phyloP scores from a whole-genome alignment of 2,888 invertebrate genomes.

The Phytoseiulus persimilis region DNA sequence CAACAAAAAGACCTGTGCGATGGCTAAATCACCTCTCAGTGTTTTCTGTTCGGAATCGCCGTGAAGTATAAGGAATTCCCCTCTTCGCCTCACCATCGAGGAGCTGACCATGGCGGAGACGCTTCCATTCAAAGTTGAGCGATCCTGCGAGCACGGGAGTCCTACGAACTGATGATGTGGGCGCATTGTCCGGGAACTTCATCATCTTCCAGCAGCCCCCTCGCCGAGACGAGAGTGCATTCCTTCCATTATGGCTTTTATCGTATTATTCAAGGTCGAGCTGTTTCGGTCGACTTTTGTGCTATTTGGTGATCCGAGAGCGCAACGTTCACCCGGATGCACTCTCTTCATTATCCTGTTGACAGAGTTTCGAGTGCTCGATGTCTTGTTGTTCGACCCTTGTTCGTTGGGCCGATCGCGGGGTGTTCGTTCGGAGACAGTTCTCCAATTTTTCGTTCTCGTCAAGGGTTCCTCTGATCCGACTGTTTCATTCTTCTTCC shows the following conservation, averaged over 20 bases:
- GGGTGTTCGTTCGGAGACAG: not conserved
- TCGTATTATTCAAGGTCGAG: not conserved
- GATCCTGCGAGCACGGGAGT: too few species aligned
- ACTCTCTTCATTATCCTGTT: not conserved
- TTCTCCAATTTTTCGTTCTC: not conserved
- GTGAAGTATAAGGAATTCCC: too few species aligned
- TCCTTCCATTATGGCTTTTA: not conserved
- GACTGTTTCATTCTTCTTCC: not conserved
- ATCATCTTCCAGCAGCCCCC: not conserved
- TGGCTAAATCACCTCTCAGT: not conserved
- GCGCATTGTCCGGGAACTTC: not conserved
- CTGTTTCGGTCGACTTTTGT: not conserved
- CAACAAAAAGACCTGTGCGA: not conserved
- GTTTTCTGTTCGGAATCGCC: too few species aligned
- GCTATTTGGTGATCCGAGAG: not conserved
- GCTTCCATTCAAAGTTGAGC: too few species aligned
- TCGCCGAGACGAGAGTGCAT: not conserved
- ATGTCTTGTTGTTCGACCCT: not conserved
- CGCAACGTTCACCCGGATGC: not conserved
- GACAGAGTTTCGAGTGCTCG: not conserved
- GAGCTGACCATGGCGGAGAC: too few species aligned
- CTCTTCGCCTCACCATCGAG: too few species aligned
- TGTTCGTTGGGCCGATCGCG: not conserved
- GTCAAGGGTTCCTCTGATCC: too few species aligned
- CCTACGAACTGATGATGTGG: not conserved